Percentiles rank a stretch among this genome's conserved stretches.
Conservation (phyloP, 2,888 invertebrate genomes). For the Margaritifera margaritifera region DNA sequence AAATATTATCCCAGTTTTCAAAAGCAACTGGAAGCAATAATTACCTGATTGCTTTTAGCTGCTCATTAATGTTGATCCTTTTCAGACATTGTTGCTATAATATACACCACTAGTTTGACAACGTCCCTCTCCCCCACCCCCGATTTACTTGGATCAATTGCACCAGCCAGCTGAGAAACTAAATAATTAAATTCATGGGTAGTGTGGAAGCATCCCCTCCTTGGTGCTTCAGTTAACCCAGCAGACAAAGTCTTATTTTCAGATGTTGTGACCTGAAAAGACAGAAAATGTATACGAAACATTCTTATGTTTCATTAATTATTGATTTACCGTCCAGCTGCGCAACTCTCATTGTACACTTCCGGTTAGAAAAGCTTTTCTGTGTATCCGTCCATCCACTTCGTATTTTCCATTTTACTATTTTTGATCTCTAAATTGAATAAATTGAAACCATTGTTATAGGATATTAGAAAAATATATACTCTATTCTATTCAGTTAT, state of each 20-base stretch:
- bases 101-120: constrained; percentile 8
- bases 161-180: not conserved
- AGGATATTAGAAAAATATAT: no score
- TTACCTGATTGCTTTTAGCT: constrained; percentile 5
- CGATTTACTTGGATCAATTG: no score
- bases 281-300: constrained; percentile 24
- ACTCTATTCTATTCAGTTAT: no score
- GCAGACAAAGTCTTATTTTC: constrained; percentile 11
- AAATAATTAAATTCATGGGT: constrained; percentile 4
- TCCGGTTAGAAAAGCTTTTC: no score
- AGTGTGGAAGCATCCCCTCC: constrained; percentile 8
- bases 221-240: constrained; percentile 13
- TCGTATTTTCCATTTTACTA: no score
- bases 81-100: constrained; percentile 28
- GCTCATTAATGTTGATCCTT: constrained; percentile 17
- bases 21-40: constrained; percentile 13
- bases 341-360: no score
- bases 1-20: constrained; percentile 12
- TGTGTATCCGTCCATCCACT: no score
- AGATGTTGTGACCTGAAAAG: constrained; percentile 20
- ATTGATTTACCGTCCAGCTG: no score
- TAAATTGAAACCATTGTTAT: no score
- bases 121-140: not conserved
- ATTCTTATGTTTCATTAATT: constrained; percentile 25
- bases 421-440: no score